A percentile compares a stretch with the other conserved stretches of the same genome.
These are phyloP conservation scores for Pogona vitticeps DNA, from an alignment of 2,113 vertebrate species.

Conservation along the genomic window DNA sequence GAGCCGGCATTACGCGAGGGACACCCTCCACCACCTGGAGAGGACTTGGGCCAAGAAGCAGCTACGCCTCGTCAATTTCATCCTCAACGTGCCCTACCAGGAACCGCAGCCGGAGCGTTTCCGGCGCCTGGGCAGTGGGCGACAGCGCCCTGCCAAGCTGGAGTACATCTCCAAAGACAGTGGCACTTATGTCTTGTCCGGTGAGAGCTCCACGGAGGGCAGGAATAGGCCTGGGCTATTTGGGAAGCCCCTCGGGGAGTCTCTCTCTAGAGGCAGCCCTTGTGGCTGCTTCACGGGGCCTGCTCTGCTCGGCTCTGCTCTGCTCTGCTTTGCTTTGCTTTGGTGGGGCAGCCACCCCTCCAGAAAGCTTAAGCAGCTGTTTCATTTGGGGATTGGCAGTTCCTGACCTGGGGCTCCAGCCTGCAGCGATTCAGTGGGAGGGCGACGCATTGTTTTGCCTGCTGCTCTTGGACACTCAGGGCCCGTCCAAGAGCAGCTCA, in stretches of 20 bases:
- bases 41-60: slow-evolving; percentile 69
- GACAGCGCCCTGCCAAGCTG: not conserved
- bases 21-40: slow-evolving; percentile 70
- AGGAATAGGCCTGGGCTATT: not conserved
- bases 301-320: too few relatives aligned
- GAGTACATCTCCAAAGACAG: slow-evolving; percentile 58
- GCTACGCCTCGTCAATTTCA: slow-evolving; percentile 74
- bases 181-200: slow-evolving; percentile 70
- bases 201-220: slow-evolving; percentile 55
- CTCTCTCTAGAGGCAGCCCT: not conserved
- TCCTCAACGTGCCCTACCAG: slow-evolving; percentile 56
- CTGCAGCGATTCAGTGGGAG: not conserved
- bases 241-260: too few relatives aligned
- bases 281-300: not conserved
- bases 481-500: too few relatives aligned
- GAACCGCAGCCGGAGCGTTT: slow-evolving; percentile 34
- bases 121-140: not conserved
- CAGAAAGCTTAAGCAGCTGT: not conserved
- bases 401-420: not conserved
- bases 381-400: not conserved
- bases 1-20: slow-evolving; percentile 45
- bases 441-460: too few relatives aligned
- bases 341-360: too few relatives aligned
- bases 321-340: not conserved
- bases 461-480: too few relatives aligned